A percentile compares a stretch with the other conserved stretches of the same genome.
Evolutionary conservation across 2,888 invertebrate species (phyloP).

Genomic region (Antheraea yamamai): DNA sequence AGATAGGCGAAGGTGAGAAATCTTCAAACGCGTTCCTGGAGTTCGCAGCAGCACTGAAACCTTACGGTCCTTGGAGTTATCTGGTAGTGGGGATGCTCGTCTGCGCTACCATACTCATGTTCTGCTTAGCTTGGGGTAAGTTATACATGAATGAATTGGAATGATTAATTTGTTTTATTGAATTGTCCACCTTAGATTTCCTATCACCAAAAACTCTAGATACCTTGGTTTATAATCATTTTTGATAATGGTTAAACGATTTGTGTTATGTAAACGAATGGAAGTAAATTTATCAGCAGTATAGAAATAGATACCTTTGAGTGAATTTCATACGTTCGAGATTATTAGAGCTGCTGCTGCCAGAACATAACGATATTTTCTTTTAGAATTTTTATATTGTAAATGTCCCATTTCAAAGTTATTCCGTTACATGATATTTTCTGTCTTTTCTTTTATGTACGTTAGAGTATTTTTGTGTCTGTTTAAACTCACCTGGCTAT

Average conservation of each 20-base stretch:
- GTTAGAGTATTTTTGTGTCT: no score
- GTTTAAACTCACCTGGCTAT: no score
- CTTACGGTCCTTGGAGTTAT: conserved; percentile 89
- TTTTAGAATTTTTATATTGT: no score
- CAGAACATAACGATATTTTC: no score
- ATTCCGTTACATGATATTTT: no score
- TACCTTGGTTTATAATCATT: neutral
- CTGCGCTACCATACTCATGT: conserved; percentile 86
- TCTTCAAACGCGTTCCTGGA: conserved; percentile 73
- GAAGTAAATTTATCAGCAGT: no score
- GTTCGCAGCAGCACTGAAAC: conserved; percentile 83
- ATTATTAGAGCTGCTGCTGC: no score
- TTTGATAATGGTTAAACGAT: neutral
- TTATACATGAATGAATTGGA: conserved; percentile 11
- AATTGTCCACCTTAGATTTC: neutral
- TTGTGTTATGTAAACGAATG: neutral
- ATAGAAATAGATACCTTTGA: neutral
- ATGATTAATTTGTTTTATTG: neutral
- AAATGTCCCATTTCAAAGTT: no score
- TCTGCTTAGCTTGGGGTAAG: conserved; percentile 86
- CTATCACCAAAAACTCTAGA: neutral
- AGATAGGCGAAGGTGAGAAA: conserved; percentile 71
- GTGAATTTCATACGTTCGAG: no score
- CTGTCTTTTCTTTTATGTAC: no score
- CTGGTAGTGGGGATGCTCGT: conserved; percentile 87